Percentiles rank a stretch among this genome's conserved stretches.
Conservation (phyloP, 2,888 invertebrate genomes). For the Calliphora vomitoria region DNA sequence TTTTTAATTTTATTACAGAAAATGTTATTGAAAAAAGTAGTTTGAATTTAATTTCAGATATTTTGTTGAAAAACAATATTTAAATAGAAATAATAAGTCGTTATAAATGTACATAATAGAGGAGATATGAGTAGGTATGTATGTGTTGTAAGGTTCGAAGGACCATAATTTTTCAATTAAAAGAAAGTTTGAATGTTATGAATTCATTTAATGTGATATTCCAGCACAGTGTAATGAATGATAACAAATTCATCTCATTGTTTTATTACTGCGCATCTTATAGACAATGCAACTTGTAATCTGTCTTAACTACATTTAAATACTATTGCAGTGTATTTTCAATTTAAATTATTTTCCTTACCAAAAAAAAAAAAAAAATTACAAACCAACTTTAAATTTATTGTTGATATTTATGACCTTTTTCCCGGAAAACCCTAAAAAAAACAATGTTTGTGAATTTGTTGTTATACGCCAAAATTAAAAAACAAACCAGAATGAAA, state of each 20-base stretch:
- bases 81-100: too few species aligned
- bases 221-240: too few species aligned
- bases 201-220: too few species aligned
- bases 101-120: too few species aligned
- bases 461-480: slow-evolving; percentile 2
- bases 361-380: not conserved
- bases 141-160: too few species aligned
- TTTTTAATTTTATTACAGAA: not conserved
- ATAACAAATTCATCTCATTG: too few species aligned
- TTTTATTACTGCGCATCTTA: too few species aligned
- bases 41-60: not conserved
- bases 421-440: not conserved
- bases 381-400: slow-evolving; percentile 16
- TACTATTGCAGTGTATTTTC: not conserved
- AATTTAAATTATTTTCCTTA: slow-evolving; percentile 11
- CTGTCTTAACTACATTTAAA: too few species aligned
- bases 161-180: too few species aligned
- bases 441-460: slow-evolving; percentile 7
- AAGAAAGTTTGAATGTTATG: too few species aligned
- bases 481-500: slow-evolving; percentile 12
- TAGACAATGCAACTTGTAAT: too few species aligned
- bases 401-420: slow-evolving; percentile 37
- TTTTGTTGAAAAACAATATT: not conserved
- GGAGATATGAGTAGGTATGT: too few species aligned
- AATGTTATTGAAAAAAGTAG: not conserved